phyloP scores from a whole-genome alignment of 2,888 invertebrate species.

The Conops quadrifasciatus region DNA sequence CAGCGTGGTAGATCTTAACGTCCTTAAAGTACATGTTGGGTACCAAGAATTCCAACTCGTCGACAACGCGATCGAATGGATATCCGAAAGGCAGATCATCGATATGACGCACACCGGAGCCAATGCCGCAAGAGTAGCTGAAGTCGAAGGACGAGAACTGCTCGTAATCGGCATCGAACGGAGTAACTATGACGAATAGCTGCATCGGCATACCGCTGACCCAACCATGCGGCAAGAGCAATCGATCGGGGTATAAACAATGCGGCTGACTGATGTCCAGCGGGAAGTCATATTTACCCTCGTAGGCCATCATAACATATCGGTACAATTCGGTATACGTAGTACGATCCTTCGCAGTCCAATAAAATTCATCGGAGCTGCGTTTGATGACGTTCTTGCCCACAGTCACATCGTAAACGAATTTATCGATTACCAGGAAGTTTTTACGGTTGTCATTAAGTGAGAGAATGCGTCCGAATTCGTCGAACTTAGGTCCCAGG shows the following conservation, averaged over 20 bases:
- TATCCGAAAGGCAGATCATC: slow-evolving; percentile 74
- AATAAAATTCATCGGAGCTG: slow-evolving; percentile 50
- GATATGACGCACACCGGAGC: slow-evolving; percentile 66
- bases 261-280: slow-evolving; percentile 66
- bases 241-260: slow-evolving; percentile 70
- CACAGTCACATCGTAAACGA: slow-evolving; percentile 68
- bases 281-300: slow-evolving; percentile 63
- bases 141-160: slow-evolving; percentile 64
- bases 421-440: slow-evolving; percentile 73
- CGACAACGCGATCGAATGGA: slow-evolving; percentile 75
- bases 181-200: slow-evolving; percentile 70
- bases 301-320: slow-evolving; percentile 64
- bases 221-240: slow-evolving; percentile 72
- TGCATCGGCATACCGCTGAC: slow-evolving; percentile 71
- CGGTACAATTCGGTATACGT: slow-evolving; percentile 64
- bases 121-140: slow-evolving; percentile 66
- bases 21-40: slow-evolving; percentile 33
- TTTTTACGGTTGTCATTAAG: slow-evolving; percentile 69
- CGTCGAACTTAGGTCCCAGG: slow-evolving; percentile 75
- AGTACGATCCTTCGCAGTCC: slow-evolving; percentile 69
- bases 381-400: slow-evolving; percentile 63
- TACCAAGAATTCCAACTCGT: slow-evolving; percentile 66
- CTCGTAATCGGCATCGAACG: slow-evolving; percentile 57
- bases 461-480: slow-evolving; percentile 65
- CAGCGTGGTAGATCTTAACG: slow-evolving; percentile 56